Conservation (phyloP, 2,113 vertebrate genomes). For the Phrynosoma platyrhinos region DNA sequence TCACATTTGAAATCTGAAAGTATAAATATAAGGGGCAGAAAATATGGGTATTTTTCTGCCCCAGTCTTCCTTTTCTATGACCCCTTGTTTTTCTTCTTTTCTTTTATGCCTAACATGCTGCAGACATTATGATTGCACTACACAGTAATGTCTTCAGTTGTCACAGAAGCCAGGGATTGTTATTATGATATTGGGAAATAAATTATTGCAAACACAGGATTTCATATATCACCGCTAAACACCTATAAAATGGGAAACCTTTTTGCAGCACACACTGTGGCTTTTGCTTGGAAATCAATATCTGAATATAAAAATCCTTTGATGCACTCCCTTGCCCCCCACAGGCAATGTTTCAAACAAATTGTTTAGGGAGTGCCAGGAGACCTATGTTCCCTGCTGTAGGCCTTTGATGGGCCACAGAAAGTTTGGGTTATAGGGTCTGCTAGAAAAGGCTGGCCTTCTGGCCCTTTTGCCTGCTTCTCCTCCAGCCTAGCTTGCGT, state of each 20-base stretch:
- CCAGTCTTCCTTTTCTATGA: background rate
- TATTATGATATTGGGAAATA: background rate
- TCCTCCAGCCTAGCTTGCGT: background rate
- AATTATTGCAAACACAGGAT: background rate
- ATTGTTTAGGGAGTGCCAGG: background rate
- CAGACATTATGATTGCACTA: background rate
- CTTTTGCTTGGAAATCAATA: background rate
- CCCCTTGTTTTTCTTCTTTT: background rate
- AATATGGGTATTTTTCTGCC: background rate
- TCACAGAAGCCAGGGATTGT: accelerated
- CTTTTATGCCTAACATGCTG: accelerated
- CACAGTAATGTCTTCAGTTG: accelerated
- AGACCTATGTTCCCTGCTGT: background rate
- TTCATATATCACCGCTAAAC: background rate
- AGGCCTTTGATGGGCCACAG: accelerated
- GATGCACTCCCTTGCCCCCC: background rate
- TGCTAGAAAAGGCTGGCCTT: background rate
- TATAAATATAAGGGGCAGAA: background rate
- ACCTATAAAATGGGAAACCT: accelerated
- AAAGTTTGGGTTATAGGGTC: background rate
- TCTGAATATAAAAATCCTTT: slow-evolving; percentile 9
- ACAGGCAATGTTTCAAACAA: background rate
- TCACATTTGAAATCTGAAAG: background rate
- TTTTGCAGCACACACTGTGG: accelerated
- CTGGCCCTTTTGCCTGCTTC: background rate